Evolutionary conservation across 2,113 vertebrate species (phyloP).

Genomic region (Menidia beryllina): DNA sequence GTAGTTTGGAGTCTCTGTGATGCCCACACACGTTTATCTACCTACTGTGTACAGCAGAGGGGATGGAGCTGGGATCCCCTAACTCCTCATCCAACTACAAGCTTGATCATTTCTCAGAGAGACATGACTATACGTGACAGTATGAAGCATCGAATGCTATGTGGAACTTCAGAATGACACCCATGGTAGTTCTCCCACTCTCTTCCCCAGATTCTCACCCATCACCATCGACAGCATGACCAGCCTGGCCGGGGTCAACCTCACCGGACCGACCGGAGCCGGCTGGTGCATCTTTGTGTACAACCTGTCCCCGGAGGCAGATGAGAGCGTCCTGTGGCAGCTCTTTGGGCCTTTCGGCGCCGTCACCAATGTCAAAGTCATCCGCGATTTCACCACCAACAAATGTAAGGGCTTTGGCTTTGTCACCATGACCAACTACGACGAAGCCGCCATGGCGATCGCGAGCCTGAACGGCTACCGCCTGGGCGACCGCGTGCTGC

Average conservation of each 20-base stretch:
- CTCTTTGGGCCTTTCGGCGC: slow-evolving; percentile 97
- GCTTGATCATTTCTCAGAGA: slow-evolving; percentile 59
- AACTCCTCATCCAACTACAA: slow-evolving; percentile 59
- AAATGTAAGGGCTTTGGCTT: slow-evolving; percentile 99
- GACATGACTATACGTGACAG: slow-evolving; percentile 49
- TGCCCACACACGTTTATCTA: slow-evolving; percentile 68
- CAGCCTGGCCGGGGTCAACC: slow-evolving; percentile 89
- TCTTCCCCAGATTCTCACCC: slow-evolving; percentile 91
- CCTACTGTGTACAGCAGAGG: slow-evolving; percentile 70
- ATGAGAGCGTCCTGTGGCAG: slow-evolving; percentile 98
- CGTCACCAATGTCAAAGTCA: slow-evolving; percentile 97
- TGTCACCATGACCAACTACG: slow-evolving; percentile 99
- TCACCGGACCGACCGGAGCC: slow-evolving; percentile 85
- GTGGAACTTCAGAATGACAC: slow-evolving; percentile 88
- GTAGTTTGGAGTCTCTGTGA: slow-evolving; percentile 71
- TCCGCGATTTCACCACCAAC: slow-evolving; percentile 97
- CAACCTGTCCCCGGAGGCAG: slow-evolving; percentile 95
- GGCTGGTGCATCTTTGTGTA: slow-evolving; percentile 99
- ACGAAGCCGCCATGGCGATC: slow-evolving; percentile 97
- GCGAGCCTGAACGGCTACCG: slow-evolving; percentile 97
- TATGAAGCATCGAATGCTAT: slow-evolving; percentile 60
- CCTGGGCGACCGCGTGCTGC: slow-evolving; percentile 94
- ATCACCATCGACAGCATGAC: slow-evolving; percentile 94
- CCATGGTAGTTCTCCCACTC: slow-evolving; percentile 92
- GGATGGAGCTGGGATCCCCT: slow-evolving; percentile 70